A percentile compares a stretch with the other conserved stretches of the same genome.
These are phyloP conservation scores for Brachycybe producta DNA, from an alignment of 2,888 invertebrate species.

Conservation along the genomic window DNA sequence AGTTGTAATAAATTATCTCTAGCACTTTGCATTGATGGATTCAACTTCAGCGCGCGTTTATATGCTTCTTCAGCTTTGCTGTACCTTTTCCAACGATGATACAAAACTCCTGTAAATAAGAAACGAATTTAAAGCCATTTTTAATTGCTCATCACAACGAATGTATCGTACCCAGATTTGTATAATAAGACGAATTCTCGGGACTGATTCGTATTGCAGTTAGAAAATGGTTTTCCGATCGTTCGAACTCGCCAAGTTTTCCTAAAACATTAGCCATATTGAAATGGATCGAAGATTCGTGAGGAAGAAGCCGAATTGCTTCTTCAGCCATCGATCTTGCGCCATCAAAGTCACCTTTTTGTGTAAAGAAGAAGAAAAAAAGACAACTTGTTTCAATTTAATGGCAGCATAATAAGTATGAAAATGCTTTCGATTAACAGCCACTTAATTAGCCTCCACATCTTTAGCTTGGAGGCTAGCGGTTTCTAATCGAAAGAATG, in stretches of 20 bases:
- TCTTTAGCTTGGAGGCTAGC: too few relatives aligned
- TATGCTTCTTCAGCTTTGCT: conserved; percentile 61
- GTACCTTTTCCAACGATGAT: conserved; percentile 76
- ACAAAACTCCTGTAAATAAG: conserved; percentile 57
- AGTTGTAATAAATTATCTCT: conserved; percentile 46
- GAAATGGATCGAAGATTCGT: conserved; percentile 66
- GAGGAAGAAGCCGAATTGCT: conserved; percentile 56
- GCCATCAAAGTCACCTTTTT: conserved; percentile 47
- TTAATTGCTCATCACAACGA: background rate
- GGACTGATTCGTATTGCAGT: conserved; percentile 53
- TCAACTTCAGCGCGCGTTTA: conserved; percentile 54
- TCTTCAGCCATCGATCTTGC: conserved; percentile 55
- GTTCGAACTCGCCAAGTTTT: conserved; percentile 57
- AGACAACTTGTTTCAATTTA: background rate
- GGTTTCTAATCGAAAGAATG: too few relatives aligned
- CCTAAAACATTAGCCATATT: conserved; percentile 79
- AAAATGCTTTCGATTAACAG: too few relatives aligned
- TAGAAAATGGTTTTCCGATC: conserved; percentile 69
- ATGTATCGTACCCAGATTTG: conserved; percentile 60
- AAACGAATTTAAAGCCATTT: background rate
- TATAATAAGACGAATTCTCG: conserved; percentile 64
- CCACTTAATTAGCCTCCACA: too few relatives aligned
- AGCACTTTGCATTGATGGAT: conserved; percentile 55
- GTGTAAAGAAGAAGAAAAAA: background rate
- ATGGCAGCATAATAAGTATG: too few relatives aligned